Percentiles rank a stretch among this genome's conserved stretches.
phyloP scores from a whole-genome alignment of 2,888 invertebrate genomes.

The Arctia plantaginis region DNA sequence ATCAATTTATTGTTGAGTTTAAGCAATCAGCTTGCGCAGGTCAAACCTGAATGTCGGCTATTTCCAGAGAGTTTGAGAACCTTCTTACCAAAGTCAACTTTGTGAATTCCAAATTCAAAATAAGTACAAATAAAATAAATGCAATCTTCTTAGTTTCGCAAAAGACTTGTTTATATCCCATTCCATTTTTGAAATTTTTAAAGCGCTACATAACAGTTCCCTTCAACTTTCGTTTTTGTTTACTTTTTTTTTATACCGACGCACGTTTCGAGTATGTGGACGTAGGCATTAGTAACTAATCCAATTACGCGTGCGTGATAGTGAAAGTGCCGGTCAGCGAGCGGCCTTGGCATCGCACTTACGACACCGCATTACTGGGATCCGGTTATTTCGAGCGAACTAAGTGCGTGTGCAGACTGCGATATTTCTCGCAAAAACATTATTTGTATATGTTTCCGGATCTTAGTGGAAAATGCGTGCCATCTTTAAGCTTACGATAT shows the following conservation, averaged over 20 bases:
- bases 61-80: not conserved
- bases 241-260: conserved; percentile 2
- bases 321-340: conserved; percentile 65
- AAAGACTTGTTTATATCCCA: not conserved
- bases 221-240: conserved; percentile 24
- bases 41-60: not conserved
- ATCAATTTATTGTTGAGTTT: too few species aligned
- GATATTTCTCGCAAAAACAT: not conserved
- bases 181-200: conserved; percentile 2
- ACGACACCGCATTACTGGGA: conserved; percentile 47
- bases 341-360: conserved; percentile 64
- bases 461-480: too few species aligned
- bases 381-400: conserved; percentile 48
- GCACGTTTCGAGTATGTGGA: conserved; percentile 11
- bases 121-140: not conserved
- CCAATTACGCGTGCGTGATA: conserved; percentile 54
- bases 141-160: not conserved
- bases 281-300: conserved; percentile 43
- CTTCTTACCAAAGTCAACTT: not conserved
- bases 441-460: not conserved
- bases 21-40: not conserved
- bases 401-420: conserved; percentile 18
- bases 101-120: not conserved
- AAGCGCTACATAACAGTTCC: not conserved
- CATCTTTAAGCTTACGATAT: not conserved